Evolutionary conservation across 1,140 invertebrate species (phyloP).

Genomic region (Limonius californicus): DNA sequence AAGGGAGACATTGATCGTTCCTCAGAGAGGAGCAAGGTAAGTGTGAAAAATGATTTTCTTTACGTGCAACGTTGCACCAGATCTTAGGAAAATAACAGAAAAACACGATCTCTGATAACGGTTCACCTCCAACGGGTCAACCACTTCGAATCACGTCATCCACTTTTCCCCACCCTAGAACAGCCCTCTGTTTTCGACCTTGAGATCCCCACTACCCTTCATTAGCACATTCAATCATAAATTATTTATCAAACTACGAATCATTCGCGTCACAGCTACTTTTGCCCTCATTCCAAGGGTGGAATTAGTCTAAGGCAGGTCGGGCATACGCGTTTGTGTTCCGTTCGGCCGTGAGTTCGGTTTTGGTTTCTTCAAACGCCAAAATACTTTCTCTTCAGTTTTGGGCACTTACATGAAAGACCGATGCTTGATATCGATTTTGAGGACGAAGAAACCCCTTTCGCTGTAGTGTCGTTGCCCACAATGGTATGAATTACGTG

Average conservation of each 20-base stretch:
- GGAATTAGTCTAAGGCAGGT: conserved; percentile 15
- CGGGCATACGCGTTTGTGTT: not conserved
- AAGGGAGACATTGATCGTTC: not conserved
- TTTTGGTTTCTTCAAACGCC: too few species aligned
- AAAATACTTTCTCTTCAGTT: too few species aligned
- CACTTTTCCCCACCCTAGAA: conserved; percentile 9
- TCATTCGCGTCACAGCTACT: conserved; percentile 23
- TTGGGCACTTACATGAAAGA: not conserved
- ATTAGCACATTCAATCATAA: conserved; percentile 34
- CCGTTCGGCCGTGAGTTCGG: too few species aligned
- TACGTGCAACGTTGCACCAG: not conserved
- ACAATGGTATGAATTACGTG: conserved; percentile 37
- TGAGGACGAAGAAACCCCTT: conserved; percentile 39
- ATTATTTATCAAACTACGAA: conserved; percentile 28
- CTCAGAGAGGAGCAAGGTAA: not conserved
- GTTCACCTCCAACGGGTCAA: conserved; percentile 26
- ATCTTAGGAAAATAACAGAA: not conserved
- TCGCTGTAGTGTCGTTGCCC: conserved; percentile 40
- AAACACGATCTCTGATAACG: not conserved
- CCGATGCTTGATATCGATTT: conserved; percentile 41
- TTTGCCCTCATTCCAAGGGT: conserved; percentile 8
- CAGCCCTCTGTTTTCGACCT: conserved; percentile 34
- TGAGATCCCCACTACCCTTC: conserved; percentile 28
- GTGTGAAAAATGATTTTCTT: not conserved
- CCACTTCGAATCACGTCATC: conserved; percentile 27